These are phyloP conservation scores for Pseudomyrmex dendroicus DNA, from an alignment of 1,140 invertebrate species.

Conservation along the genomic window DNA sequence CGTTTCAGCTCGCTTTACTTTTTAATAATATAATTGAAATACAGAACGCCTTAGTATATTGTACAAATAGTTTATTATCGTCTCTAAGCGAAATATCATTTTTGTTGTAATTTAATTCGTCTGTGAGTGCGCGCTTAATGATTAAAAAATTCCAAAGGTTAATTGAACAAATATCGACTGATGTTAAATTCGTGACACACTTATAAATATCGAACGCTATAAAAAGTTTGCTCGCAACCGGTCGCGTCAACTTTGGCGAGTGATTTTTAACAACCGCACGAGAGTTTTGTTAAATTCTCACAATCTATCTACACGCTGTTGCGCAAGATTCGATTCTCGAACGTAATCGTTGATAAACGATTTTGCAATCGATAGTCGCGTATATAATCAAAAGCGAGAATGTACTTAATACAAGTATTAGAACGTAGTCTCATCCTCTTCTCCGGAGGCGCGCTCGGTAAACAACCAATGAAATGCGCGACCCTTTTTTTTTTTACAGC, in stretches of 20 bases:
- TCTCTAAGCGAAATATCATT: background rate
- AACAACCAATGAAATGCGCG: too few relatives aligned
- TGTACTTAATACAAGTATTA: background rate
- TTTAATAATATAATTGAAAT: constrained; percentile 4
- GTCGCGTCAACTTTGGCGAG: background rate
- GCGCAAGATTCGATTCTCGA: constrained; percentile 14
- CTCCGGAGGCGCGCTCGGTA: too few relatives aligned
- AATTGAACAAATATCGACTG: background rate
- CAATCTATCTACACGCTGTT: constrained; percentile 4
- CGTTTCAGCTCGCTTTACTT: background rate
- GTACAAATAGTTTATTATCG: too few relatives aligned
- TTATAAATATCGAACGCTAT: constrained; percentile 17
- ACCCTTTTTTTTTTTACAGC: too few relatives aligned
- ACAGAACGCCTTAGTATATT: background rate
- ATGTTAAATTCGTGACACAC: constrained; percentile 11
- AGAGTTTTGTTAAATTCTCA: constrained; percentile 25
- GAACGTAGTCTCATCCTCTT: too few relatives aligned
- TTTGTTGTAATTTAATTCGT: background rate
- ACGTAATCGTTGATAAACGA: background rate
- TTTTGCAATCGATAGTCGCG: background rate
- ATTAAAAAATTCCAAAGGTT: background rate
- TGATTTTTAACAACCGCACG: constrained; percentile 8
- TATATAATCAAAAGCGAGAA: background rate
- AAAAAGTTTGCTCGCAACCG: background rate
- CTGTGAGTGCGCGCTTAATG: background rate